Conservation (phyloP, 2,113 vertebrate genomes). For the Myxocyprinus asiaticus region DNA sequence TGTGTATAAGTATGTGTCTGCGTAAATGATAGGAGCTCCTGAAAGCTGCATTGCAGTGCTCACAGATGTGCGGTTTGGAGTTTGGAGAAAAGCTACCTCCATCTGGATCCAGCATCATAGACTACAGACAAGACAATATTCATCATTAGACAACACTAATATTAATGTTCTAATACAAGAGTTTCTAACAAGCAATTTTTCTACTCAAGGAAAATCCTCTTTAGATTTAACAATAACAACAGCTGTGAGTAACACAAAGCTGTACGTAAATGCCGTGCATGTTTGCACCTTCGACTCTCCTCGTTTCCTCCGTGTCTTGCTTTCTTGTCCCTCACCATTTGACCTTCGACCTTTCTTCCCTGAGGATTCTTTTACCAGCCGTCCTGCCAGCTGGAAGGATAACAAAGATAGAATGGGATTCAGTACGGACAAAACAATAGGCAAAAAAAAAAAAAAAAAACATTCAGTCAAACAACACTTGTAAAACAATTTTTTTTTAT, state of each 20-base stretch:
- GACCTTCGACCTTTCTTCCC: constrained; percentile 94
- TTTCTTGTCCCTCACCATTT: constrained; percentile 95
- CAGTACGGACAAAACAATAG: constrained; percentile 35
- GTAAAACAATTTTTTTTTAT: no score
- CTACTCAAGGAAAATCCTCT: not conserved
- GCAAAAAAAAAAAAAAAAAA: not conserved
- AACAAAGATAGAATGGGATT: constrained; percentile 64
- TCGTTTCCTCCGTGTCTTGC: constrained; percentile 91
- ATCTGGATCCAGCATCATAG: constrained; percentile 84
- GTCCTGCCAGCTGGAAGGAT: constrained; percentile 73
- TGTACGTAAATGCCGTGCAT: not conserved
- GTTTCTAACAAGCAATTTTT: no score
- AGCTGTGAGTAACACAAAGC: not conserved
- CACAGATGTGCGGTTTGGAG: constrained; percentile 94
- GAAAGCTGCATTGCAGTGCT: constrained; percentile 94
- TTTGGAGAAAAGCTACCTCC: constrained; percentile 85
- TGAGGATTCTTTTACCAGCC: constrained; percentile 81
- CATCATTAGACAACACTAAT: not conserved
- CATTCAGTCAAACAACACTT: constrained; percentile 4
- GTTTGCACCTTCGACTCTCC: constrained; percentile 76
- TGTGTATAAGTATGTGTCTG: constrained; percentile 96
- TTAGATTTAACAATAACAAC: not conserved
- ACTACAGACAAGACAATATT: constrained; percentile 58
- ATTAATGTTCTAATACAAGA: not conserved
- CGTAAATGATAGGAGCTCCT: constrained; percentile 97